Evolutionary conservation across 2,113 vertebrate species (phyloP).

Genomic region (Hemichromis elongatus): DNA sequence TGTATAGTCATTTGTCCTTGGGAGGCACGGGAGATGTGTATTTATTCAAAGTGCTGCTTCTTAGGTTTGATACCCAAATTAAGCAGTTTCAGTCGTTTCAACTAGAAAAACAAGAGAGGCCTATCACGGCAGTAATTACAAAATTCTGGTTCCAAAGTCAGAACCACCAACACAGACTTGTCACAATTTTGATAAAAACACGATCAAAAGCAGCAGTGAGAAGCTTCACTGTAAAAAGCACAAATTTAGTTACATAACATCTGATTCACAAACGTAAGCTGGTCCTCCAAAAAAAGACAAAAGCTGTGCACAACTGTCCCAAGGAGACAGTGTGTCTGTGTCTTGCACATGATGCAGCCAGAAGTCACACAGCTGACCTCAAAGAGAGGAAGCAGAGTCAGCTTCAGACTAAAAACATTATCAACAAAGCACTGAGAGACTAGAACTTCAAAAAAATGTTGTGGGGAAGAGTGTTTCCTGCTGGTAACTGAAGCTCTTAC

Average conservation of each 20-base stretch:
- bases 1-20: not conserved
- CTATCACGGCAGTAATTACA: not conserved
- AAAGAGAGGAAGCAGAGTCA: not conserved
- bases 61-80: not conserved
- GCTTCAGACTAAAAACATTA: not conserved
- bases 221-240: not conserved
- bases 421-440: not conserved
- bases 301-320: not conserved
- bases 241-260: not conserved
- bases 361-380: constrained; percentile 1
- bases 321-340: not conserved
- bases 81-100: not conserved
- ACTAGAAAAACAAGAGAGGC: not conserved
- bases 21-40: not conserved
- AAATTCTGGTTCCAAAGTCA: not conserved
- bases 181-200: not conserved
- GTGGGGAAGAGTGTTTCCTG: not conserved
- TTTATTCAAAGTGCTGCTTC: not conserved
- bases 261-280: not conserved
- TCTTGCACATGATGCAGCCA: not conserved
- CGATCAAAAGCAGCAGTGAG: not conserved
- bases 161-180: not conserved
- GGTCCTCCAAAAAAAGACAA: not conserved
- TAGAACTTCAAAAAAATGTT: not conserved
- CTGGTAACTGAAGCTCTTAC: not conserved